Conservation (phyloP, 2,113 vertebrate genomes). For the Erinaceus europaeus region DNA sequence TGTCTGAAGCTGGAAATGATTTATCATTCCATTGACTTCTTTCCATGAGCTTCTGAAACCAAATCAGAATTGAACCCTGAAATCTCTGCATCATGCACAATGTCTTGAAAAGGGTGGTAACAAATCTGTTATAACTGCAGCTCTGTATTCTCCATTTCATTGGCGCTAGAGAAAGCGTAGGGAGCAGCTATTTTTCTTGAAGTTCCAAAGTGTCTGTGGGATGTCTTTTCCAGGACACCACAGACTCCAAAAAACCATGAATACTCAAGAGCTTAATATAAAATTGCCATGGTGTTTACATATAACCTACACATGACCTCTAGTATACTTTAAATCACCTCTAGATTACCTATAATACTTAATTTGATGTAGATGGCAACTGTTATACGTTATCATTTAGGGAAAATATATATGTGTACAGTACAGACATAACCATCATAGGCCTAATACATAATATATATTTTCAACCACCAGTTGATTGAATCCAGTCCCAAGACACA, state of each 20-base stretch:
- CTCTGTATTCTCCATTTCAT: neutral
- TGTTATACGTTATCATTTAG: too few species aligned
- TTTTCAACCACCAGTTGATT: neutral
- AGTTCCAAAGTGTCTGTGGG: neutral
- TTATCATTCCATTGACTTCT: neutral
- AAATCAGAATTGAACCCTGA: neutral
- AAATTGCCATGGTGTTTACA: neutral
- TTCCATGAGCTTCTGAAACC: neutral
- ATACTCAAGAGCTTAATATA: neutral
- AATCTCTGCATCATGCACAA: neutral
- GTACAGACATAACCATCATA: neutral
- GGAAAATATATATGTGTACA: neutral
- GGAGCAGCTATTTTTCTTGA: neutral
- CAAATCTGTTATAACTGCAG: neutral
- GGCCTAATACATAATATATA: neutral
- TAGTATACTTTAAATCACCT: too few species aligned
- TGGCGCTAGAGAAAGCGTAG: neutral
- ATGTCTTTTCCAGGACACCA: neutral
- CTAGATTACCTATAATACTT: too few species aligned
- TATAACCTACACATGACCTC: neutral
- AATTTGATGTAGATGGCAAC: too few species aligned
- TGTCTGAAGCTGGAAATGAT: neutral
- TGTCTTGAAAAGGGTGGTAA: neutral
- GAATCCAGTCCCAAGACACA: neutral
- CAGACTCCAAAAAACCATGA: neutral